Percentiles rank a stretch among this genome's conserved stretches.
Conservation (phyloP, 2,888 invertebrate species). For the Priapulus caudatus region DNA sequence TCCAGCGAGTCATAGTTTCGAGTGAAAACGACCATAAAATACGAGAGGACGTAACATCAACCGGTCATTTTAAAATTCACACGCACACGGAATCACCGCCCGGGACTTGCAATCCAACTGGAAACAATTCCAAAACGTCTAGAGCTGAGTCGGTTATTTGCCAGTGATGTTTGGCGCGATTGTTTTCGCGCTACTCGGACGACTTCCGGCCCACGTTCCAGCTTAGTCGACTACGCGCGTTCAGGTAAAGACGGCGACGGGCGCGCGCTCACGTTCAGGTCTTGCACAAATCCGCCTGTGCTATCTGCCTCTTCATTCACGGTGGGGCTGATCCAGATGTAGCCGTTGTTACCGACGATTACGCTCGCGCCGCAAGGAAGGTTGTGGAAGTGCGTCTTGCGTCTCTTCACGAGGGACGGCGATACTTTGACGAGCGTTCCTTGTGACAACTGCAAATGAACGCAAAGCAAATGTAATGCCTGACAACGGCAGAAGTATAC, state of each 20-base stretch:
- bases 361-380: constrained; percentile 78
- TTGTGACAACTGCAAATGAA: constrained; percentile 55
- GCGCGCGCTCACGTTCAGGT: constrained; percentile 54
- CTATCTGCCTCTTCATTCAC: constrained; percentile 44
- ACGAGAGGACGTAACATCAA: no score
- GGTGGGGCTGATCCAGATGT: constrained; percentile 75
- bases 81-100: constrained; percentile 12
- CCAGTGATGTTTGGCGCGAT: no score
- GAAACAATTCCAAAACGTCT: no score
- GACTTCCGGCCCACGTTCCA: no score
- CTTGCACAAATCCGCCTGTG: constrained; percentile 57
- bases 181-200: no score
- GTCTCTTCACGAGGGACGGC: constrained; percentile 74
- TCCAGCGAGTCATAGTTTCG: no score
- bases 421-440: constrained; percentile 79
- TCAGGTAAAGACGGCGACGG: no score
- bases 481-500: constrained; percentile 10
- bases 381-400: constrained; percentile 92
- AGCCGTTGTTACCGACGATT: constrained; percentile 92
- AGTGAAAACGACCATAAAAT: no score
- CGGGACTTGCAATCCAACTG: no score
- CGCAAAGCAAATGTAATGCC: constrained; percentile 18
- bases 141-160: no score
- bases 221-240: no score
- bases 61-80: neutral